A percentile compares a stretch with the other conserved stretches of the same genome.
Evolutionary conservation across 2,888 invertebrate species (phyloP).

Genomic region (Drosophila pullipes): DNA sequence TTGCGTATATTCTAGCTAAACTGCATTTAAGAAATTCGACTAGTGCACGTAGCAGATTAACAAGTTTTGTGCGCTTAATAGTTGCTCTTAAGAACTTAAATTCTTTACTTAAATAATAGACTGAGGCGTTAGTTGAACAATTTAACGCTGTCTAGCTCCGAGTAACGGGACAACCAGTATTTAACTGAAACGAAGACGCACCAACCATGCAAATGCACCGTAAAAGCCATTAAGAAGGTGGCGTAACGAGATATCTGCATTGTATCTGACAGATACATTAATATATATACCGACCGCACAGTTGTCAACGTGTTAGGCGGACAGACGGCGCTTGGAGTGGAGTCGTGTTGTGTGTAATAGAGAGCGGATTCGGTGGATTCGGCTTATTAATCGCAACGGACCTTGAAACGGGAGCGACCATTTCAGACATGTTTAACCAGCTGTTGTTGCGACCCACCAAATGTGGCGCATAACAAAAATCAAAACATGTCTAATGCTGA

Average conservation of each 20-base stretch:
- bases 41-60: not conserved
- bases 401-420: constrained; percentile 62
- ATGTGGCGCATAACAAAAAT: constrained; percentile 26
- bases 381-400: constrained; percentile 71
- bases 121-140: not conserved
- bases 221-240: constrained; percentile 51
- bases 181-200: constrained; percentile 26
- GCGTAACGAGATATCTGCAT: constrained; percentile 55
- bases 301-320: constrained; percentile 38
- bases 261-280: constrained; percentile 55
- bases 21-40: not conserved
- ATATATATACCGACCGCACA: constrained; percentile 5
- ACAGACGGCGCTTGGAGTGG: constrained; percentile 8
- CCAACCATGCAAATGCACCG: constrained; percentile 60
- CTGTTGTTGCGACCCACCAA: constrained; percentile 28
- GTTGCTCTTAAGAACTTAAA: not conserved
- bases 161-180: constrained; percentile 40
- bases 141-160: not conserved
- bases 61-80: not conserved
- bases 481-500: constrained; percentile 55
- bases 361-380: constrained; percentile 12
- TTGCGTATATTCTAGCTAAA: not conserved
- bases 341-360: not conserved
- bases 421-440: constrained; percentile 39
- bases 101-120: not conserved